These are phyloP conservation scores for Campaea margaritaria DNA, from an alignment of 2,888 invertebrate genomes.

Conservation along the genomic window DNA sequence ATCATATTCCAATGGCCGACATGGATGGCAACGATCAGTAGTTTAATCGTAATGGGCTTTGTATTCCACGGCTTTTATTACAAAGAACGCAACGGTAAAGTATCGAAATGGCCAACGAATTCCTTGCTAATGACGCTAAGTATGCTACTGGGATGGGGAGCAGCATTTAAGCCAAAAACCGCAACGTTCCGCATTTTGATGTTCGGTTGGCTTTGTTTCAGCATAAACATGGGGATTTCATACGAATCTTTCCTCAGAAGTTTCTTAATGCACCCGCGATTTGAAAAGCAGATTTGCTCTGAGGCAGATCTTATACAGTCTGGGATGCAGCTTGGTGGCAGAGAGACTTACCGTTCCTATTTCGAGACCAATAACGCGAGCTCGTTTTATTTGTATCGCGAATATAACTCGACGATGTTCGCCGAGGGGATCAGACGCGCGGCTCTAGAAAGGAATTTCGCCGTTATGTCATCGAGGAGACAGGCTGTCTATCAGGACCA, in stretches of 20 bases:
- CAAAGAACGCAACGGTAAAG: conserved; percentile 60
- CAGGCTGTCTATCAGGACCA: conserved; percentile 79
- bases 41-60: conserved; percentile 68
- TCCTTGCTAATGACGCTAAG: conserved; percentile 77
- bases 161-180: conserved; percentile 70
- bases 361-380: conserved; percentile 80
- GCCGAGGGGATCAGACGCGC: conserved; percentile 70
- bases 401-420: conserved; percentile 76
- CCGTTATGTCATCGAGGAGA: conserved; percentile 74
- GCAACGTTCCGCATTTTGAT: conserved; percentile 74
- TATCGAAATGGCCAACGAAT: conserved; percentile 78
- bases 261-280: conserved; percentile 82
- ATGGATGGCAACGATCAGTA: conserved; percentile 71
- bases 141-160: conserved; percentile 79
- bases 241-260: conserved; percentile 82
- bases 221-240: conserved; percentile 79
- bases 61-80: conserved; percentile 73
- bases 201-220: conserved; percentile 78
- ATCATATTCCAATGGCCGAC: conserved; percentile 80
- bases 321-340: conserved; percentile 75
- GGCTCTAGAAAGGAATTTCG: conserved; percentile 73
- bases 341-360: conserved; percentile 80
- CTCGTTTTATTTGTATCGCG: conserved; percentile 79
- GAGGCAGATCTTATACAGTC: conserved; percentile 76
- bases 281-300: conserved; percentile 79